These are phyloP conservation scores for Enteromius mattozi DNA, from an alignment of 2,797 vertebrate species.

Conservation along the genomic window DNA sequence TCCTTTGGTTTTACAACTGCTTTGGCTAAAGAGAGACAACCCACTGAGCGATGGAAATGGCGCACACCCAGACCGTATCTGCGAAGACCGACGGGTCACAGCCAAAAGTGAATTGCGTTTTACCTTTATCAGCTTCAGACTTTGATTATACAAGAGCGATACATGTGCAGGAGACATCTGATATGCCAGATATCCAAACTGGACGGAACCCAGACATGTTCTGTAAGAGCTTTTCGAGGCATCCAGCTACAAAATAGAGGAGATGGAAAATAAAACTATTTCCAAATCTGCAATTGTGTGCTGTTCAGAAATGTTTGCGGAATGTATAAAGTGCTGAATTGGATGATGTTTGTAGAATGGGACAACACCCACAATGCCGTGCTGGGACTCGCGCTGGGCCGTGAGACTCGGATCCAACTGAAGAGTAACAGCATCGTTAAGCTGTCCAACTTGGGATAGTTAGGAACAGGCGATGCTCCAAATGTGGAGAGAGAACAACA, in stretches of 20 bases:
- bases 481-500: constrained; percentile 48
- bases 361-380: constrained; percentile 54
- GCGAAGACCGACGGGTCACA: constrained; percentile 27
- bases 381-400: constrained; percentile 57
- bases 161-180: constrained; percentile 38
- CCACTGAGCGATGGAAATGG: constrained; percentile 42
- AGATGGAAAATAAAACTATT: constrained; percentile 30
- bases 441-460: constrained; percentile 59
- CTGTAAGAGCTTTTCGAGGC: constrained; percentile 25
- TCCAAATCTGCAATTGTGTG: constrained; percentile 44
- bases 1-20: constrained; percentile 53
- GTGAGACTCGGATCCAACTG: constrained; percentile 56
- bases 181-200: constrained; percentile 27
- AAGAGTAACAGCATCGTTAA: constrained; percentile 51
- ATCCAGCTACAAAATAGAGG: constrained; percentile 37
- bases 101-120: constrained; percentile 36
- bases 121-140: constrained; percentile 47
- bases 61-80: constrained; percentile 33
- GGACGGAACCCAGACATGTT: constrained; percentile 23
- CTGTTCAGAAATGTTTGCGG: constrained; percentile 35
- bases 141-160: constrained; percentile 34
- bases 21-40: constrained; percentile 50
- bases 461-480: constrained; percentile 45
- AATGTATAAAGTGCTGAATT: constrained; percentile 49
- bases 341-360: constrained; percentile 54